phyloP scores from a whole-genome alignment of 2,797 vertebrate genomes.

The Enteromius fasciolatus region DNA sequence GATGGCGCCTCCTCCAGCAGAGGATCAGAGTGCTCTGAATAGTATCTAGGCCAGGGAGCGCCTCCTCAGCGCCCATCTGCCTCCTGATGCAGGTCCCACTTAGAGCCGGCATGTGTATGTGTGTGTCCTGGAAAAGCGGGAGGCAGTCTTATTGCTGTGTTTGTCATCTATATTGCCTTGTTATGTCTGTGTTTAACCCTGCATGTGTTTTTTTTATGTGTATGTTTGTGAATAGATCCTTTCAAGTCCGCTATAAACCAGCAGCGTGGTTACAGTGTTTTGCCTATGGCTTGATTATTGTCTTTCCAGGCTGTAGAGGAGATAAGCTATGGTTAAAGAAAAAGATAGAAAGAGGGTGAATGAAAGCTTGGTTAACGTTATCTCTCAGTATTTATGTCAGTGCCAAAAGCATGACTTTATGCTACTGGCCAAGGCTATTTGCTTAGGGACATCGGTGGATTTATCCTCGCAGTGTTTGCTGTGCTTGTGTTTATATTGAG shows the following conservation, averaged over 20 bases:
- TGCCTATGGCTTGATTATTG: conserved; percentile 51
- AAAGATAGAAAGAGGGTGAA: conserved; percentile 11
- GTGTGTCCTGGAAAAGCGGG: conserved; percentile 36
- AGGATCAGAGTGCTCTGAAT: conserved; percentile 51
- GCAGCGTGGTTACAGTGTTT: conserved; percentile 19
- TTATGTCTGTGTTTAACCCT: conserved; percentile 36
- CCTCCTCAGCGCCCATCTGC: conserved; percentile 52
- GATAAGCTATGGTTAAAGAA: conserved; percentile 4
- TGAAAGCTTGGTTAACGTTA: conserved; percentile 26
- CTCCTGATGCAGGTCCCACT: conserved; percentile 51
- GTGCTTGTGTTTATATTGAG: not conserved
- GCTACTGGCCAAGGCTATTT: conserved; percentile 16
- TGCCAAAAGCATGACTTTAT: conserved; percentile 7
- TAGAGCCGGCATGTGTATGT: conserved; percentile 21
- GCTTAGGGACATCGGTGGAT: not conserved
- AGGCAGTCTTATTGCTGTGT: conserved; percentile 54
- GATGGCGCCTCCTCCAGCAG: conserved; percentile 45
- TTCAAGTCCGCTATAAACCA: conserved; percentile 42
- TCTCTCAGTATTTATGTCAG: not conserved
- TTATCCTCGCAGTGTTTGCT: not conserved
- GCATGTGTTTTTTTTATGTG: conserved; percentile 12
- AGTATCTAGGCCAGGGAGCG: conserved; percentile 64
- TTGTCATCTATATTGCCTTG: conserved; percentile 48
- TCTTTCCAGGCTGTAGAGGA: conserved; percentile 33
- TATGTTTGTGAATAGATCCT: conserved; percentile 23